These are phyloP conservation scores for Drosophila burlai DNA, from an alignment of 1,140 invertebrate genomes.

Conservation along the genomic window DNA sequence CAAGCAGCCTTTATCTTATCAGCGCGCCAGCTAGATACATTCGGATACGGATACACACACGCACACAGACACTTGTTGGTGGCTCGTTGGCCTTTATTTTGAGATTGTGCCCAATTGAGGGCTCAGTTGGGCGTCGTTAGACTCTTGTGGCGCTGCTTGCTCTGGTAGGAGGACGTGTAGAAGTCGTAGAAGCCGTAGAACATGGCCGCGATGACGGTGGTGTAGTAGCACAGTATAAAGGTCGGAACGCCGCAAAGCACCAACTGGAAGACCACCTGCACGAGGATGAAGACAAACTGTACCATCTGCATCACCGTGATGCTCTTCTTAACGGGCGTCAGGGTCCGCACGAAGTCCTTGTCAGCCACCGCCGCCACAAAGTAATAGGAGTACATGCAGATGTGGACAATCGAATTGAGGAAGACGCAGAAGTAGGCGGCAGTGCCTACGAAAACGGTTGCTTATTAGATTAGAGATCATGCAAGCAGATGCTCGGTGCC, in stretches of 20 bases:
- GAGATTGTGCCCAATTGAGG: conserved; percentile 8
- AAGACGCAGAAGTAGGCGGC: conserved; percentile 91
- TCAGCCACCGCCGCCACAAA: conserved; percentile 91
- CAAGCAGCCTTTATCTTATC: conserved; percentile 44
- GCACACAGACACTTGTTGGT: conserved; percentile 25
- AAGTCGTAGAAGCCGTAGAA: conserved; percentile 91
- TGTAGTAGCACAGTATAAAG: conserved; percentile 85
- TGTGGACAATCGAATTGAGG: conserved; percentile 92
- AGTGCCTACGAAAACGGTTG: conserved; percentile 86
- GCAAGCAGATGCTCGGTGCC: no score
- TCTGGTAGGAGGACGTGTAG: conserved; percentile 87
- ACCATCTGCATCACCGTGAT: conserved; percentile 85
- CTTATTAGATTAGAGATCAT: neutral
- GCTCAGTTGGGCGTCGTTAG: conserved; percentile 25
- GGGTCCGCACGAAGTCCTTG: conserved; percentile 58
- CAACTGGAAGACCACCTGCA: conserved; percentile 82
- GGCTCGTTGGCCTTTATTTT: conserved; percentile 14
- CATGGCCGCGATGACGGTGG: conserved; percentile 87
- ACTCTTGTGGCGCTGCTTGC: conserved; percentile 10
- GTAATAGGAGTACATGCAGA: conserved; percentile 94
- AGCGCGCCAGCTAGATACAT: conserved; percentile 26
- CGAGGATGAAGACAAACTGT: conserved; percentile 89
- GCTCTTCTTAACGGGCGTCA: conserved; percentile 82
- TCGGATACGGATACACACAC: conserved; percentile 20
- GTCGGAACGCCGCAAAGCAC: conserved; percentile 39